A percentile compares a stretch with the other conserved stretches of the same genome.
Conservation (phyloP, 2,797 vertebrate species). For the Manis javanica region DNA sequence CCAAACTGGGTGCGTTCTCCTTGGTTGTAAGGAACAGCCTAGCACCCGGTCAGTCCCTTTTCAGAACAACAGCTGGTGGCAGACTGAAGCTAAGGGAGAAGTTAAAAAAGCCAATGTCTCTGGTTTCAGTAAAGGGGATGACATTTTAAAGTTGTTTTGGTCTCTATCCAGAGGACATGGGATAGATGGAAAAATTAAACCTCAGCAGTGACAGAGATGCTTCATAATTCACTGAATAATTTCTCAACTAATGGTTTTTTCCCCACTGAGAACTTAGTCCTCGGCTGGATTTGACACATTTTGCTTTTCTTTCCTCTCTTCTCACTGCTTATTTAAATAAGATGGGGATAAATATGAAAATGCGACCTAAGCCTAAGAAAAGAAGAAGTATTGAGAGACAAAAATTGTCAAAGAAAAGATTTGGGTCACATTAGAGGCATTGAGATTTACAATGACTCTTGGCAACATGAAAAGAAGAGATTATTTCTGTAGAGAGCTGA, state of each 20-base stretch:
- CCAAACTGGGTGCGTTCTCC: background rate
- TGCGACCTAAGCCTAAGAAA: background rate
- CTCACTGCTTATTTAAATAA: background rate
- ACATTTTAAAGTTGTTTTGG: background rate
- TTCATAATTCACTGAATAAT: background rate
- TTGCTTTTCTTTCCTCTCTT: background rate
- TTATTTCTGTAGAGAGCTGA: background rate
- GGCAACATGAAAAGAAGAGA: background rate
- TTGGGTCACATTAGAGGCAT: background rate
- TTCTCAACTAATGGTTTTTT: background rate
- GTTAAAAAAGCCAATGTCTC: background rate
- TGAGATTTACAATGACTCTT: background rate
- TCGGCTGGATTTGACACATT: background rate
- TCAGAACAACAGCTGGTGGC: constrained; percentile 36
- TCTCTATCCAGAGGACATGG: background rate
- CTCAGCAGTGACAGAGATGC: background rate
- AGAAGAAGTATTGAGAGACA: background rate
- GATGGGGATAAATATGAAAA: background rate
- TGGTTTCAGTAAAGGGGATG: background rate
- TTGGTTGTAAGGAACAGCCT: background rate
- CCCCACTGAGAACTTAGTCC: background rate
- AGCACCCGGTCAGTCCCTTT: constrained; percentile 37
- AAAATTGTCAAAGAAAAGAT: background rate
- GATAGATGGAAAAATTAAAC: background rate
- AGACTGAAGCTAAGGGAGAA: background rate